These are phyloP conservation scores for Palythoa caribaeorum DNA, from an alignment of 92 coral and sea anemone genomes.

Conservation along the genomic window DNA sequence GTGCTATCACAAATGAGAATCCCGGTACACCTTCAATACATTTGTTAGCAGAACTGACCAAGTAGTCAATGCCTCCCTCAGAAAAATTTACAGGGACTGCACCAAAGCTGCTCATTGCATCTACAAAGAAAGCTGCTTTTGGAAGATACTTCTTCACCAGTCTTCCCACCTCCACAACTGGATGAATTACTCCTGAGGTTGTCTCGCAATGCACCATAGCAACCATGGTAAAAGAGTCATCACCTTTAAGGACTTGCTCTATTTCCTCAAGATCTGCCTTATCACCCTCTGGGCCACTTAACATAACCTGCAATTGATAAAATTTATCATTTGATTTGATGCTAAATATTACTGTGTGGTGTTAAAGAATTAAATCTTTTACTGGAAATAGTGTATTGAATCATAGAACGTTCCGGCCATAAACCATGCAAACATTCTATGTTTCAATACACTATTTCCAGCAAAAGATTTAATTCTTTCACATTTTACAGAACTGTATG, in stretches of 20 bases:
- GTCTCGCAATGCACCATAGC: slow-evolving; percentile 99
- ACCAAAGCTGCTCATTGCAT: slow-evolving; percentile 99
- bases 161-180: slow-evolving; percentile 87
- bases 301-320: slow-evolving; percentile 63
- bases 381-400: no score
- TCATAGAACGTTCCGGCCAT: no score
- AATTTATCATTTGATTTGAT: background rate
- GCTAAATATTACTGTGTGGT: background rate
- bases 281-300: slow-evolving; percentile 81
- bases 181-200: slow-evolving; percentile 93
- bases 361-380: no score
- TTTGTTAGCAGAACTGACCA: slow-evolving; percentile 99
- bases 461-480: no score
- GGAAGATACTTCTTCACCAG: slow-evolving; percentile 85
- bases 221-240: slow-evolving; percentile 82
- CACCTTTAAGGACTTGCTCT: slow-evolving; percentile 73
- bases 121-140: slow-evolving; percentile 91
- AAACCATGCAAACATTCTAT: no score
- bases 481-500: no score
- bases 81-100: slow-evolving; percentile 91
- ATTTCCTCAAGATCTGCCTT: slow-evolving; percentile 79
- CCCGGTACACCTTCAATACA: slow-evolving; percentile 99
- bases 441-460: no score
- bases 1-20: slow-evolving; percentile 90
- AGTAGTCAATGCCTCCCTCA: slow-evolving; percentile 78